Evolutionary conservation across 2,797 vertebrate genomes (phyloP).

Genomic region (Sternarchorhynchus goeldii): DNA sequence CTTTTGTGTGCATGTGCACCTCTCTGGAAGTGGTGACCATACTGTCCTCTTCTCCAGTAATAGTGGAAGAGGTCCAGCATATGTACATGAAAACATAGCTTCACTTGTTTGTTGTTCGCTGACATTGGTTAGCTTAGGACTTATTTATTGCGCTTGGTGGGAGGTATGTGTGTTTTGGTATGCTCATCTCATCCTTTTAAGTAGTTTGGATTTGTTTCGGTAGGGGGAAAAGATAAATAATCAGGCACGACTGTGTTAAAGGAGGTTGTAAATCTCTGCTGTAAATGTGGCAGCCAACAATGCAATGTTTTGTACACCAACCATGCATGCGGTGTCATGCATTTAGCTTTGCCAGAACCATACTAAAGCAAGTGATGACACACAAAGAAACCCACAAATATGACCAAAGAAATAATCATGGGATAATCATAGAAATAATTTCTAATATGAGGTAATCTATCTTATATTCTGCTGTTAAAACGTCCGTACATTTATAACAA

Average conservation of each 20-base stretch:
- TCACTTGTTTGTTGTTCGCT: too few species aligned
- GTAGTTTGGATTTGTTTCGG: slow-evolving; percentile 49
- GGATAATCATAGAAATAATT: neutral
- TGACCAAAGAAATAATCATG: neutral
- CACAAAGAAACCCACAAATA: neutral
- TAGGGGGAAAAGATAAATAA: slow-evolving; percentile 53
- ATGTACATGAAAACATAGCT: too few species aligned
- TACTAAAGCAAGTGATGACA: too few species aligned
- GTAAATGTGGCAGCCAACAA: slow-evolving; percentile 57
- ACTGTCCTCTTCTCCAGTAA: too few species aligned
- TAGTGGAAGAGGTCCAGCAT: too few species aligned
- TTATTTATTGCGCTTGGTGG: too few species aligned
- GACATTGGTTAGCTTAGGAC: too few species aligned
- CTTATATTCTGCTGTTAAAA: slow-evolving; percentile 13
- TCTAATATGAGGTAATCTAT: slow-evolving; percentile 9
- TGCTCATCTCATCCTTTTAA: slow-evolving; percentile 43
- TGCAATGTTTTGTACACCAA: neutral
- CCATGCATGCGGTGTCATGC: too few species aligned
- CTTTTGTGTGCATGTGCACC: too few species aligned
- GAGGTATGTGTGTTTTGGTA: slow-evolving; percentile 45
- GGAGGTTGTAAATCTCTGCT: slow-evolving; percentile 46
- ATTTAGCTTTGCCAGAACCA: too few species aligned
- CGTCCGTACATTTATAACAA: neutral
- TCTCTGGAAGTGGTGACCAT: too few species aligned
- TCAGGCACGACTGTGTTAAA: slow-evolving; percentile 42